These are phyloP conservation scores for Cheumatopsyche charites DNA, from an alignment of 1,140 invertebrate genomes.

Conservation along the genomic window DNA sequence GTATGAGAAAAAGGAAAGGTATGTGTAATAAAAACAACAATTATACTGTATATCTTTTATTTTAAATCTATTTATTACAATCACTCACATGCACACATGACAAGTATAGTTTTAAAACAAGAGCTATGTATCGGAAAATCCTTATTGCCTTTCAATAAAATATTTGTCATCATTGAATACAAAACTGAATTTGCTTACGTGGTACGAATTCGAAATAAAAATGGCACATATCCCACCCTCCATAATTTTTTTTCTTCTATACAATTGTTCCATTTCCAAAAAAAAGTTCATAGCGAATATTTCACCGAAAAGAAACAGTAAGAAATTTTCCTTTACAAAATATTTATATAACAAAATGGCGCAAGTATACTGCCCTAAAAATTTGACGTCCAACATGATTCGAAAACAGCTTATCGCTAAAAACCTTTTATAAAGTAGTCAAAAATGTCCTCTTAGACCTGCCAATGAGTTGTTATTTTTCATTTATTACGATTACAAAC, in stretches of 20 bases:
- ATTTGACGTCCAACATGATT: conserved; percentile 26
- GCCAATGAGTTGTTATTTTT: conserved; percentile 10
- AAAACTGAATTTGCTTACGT: conserved; percentile 15
- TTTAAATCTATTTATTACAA: conserved; percentile 48
- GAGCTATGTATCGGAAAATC: conserved; percentile 35
- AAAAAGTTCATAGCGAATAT: conserved; percentile 22
- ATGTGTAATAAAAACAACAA: neutral
- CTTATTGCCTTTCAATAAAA: conserved; percentile 34
- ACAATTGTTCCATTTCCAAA: conserved; percentile 16
- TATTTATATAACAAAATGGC: conserved; percentile 42
- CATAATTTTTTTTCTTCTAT: conserved; percentile 29
- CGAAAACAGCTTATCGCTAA: conserved; percentile 30
- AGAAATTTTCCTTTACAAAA: conserved; percentile 23
- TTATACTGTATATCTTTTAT: conserved; percentile 45
- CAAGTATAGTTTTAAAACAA: conserved; percentile 47
- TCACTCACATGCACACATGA: conserved; percentile 50
- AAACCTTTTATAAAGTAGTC: conserved; percentile 22
- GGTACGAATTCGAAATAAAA: conserved; percentile 22
- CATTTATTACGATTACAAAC: neutral
- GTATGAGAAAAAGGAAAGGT: too few relatives aligned
- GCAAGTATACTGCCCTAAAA: conserved; percentile 38
- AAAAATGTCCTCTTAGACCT: conserved; percentile 11
- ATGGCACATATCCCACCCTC: conserved; percentile 32
- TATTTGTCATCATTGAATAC: conserved; percentile 9
- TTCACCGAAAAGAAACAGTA: conserved; percentile 22